Percentiles rank a stretch among this genome's conserved stretches.
Evolutionary conservation across 2,888 invertebrate species (phyloP).

Genomic region (Beris morrisii): DNA sequence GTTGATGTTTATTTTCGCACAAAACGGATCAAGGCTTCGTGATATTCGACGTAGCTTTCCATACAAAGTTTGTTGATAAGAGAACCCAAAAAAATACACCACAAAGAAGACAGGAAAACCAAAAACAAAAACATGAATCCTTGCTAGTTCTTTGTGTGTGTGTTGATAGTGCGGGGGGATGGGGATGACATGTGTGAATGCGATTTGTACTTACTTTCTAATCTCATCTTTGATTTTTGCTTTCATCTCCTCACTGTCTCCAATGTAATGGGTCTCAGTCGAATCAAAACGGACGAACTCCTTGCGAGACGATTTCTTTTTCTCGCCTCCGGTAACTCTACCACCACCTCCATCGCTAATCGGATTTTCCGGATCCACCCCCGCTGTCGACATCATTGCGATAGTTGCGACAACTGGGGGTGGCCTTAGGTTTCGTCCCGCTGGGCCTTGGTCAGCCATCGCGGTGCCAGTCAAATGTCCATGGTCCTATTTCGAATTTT

Average conservation of each 20-base stretch:
- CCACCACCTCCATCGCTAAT: neutral
- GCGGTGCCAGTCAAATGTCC: conserved; percentile 31
- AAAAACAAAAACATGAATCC: too few species aligned
- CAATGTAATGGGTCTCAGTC: conserved; percentile 37
- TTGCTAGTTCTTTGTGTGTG: neutral
- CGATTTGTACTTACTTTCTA: conserved; percentile 37
- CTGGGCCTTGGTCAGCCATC: conserved; percentile 17
- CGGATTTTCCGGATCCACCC: conserved; percentile 13
- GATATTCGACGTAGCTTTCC: neutral
- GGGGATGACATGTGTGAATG: neutral
- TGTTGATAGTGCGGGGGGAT: neutral
- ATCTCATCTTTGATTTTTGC: conserved; percentile 42
- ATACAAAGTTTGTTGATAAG: neutral
- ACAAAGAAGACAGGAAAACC: neutral
- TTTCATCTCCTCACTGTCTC: conserved; percentile 38
- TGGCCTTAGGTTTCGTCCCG: conserved; percentile 22
- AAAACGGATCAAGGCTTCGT: conserved; percentile 16
- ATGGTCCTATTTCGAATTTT: conserved; percentile 1
- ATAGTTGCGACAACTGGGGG: conserved; percentile 18
- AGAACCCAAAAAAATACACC: neutral
- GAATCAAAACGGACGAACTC: conserved; percentile 40
- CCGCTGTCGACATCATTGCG: conserved; percentile 23
- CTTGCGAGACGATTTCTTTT: conserved; percentile 21
- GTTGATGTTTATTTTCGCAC: neutral
- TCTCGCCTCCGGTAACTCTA: neutral